phyloP scores from a whole-genome alignment of 2,113 vertebrate genomes.

The Sapayoa aenigma region DNA sequence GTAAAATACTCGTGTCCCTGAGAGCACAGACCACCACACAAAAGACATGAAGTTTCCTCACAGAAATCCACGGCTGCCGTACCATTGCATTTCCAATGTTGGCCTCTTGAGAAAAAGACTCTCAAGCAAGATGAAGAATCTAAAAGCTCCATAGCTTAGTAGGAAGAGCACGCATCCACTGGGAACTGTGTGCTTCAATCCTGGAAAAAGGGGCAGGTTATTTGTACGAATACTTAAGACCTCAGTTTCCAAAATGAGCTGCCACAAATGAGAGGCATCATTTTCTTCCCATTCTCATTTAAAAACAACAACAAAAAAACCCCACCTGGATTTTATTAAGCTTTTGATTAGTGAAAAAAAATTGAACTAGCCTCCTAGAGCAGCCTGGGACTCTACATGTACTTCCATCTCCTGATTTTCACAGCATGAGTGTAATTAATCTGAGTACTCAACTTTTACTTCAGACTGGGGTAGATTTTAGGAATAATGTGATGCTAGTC shows the following conservation, averaged over 20 bases:
- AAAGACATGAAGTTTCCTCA: background rate
- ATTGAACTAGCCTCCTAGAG: background rate
- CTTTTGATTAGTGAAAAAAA: background rate
- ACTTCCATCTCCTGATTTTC: background rate
- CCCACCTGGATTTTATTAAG: background rate
- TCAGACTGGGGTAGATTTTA: background rate
- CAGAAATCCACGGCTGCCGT: background rate
- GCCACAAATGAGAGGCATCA: background rate
- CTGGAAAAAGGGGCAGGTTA: slow-evolving; percentile 29
- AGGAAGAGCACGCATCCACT: background rate
- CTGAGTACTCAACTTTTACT: background rate
- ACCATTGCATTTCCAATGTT: slow-evolving; percentile 1
- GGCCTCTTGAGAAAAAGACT: slow-evolving; percentile 16
- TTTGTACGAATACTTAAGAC: background rate
- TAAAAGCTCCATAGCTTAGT: slow-evolving; percentile 28
- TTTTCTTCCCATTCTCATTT: background rate
- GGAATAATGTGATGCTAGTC: background rate
- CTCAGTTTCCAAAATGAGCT: background rate
- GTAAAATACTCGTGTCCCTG: background rate
- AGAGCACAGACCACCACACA: background rate
- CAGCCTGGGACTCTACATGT: background rate
- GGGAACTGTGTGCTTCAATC: slow-evolving; percentile 5
- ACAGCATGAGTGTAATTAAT: background rate
- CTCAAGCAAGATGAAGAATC: slow-evolving; percentile 19
- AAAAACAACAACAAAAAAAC: background rate